Evolutionary conservation across 2,113 vertebrate species (phyloP).

Genomic region (Chionis minor): DNA sequence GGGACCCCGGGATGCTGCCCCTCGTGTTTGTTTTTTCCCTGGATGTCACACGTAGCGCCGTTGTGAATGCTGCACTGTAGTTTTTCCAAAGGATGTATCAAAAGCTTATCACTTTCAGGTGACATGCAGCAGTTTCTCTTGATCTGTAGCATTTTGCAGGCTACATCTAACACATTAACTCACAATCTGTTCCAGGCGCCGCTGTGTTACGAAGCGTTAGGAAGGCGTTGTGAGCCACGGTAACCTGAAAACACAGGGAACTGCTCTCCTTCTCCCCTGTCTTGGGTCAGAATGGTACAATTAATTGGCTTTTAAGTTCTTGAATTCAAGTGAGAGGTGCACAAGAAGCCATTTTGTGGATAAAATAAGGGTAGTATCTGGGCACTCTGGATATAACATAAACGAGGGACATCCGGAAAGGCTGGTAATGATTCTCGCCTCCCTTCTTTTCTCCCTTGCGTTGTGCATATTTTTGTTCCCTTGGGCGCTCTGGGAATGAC

Average conservation of each 20-base stretch:
- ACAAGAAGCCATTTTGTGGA: background rate
- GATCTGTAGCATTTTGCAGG: background rate
- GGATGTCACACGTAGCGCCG: background rate
- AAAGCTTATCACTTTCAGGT: background rate
- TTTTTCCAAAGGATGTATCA: background rate
- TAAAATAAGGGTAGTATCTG: no score
- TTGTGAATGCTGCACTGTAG: fast-evolving
- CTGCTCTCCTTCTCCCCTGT: background rate
- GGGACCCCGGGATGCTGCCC: background rate
- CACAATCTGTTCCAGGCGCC: background rate
- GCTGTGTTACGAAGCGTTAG: background rate
- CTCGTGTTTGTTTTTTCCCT: background rate
- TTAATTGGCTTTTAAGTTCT: background rate
- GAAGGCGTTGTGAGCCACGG: background rate
- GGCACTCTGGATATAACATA: fast-evolving
- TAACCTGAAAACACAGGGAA: fast-evolving
- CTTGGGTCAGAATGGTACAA: background rate
- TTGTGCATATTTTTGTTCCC: fast-evolving
- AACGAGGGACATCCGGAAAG: no score
- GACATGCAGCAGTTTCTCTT: background rate
- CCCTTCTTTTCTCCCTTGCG: background rate
- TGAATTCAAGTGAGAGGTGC: no score
- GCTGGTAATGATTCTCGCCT: fast-evolving
- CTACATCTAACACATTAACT: background rate
- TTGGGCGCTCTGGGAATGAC: background rate